These are phyloP conservation scores for Squalus acanthias DNA, from an alignment of 2,797 vertebrate species.

Conservation along the genomic window DNA sequence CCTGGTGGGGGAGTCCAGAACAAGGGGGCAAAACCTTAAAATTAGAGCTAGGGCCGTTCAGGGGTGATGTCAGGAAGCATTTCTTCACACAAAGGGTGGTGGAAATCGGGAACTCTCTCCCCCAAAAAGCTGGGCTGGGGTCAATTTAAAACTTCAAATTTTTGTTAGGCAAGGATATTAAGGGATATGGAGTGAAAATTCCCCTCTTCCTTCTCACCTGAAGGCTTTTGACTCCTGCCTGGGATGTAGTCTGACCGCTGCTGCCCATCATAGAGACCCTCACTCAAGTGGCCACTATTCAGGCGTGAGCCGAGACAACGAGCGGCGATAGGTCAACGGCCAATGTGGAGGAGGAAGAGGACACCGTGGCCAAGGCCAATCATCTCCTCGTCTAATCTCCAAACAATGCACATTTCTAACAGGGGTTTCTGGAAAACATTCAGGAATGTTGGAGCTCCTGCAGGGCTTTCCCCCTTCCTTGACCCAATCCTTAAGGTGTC, in stretches of 20 bases:
- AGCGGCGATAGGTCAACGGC: neutral
- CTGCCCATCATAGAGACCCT: neutral
- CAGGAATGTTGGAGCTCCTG: neutral
- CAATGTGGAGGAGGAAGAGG: neutral
- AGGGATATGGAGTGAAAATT: neutral
- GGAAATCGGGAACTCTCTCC: neutral
- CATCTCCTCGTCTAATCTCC: neutral
- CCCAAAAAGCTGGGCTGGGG: neutral
- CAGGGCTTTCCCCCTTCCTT: neutral
- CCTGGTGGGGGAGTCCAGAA: neutral
- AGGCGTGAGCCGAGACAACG: neutral
- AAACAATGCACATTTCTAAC: neutral
- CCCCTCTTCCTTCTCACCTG: neutral
- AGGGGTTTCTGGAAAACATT: neutral
- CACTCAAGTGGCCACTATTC: neutral
- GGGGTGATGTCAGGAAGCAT: neutral
- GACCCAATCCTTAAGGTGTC: too few relatives aligned
- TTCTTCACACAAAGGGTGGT: neutral
- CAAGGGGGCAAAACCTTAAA: neutral
- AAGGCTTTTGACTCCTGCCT: neutral
- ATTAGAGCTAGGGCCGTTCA: neutral
- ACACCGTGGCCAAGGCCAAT: neutral
- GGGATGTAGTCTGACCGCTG: neutral
- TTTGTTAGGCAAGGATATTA: neutral
- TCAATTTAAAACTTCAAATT: neutral